Percentiles rank a stretch among this genome's conserved stretches.
Evolutionary conservation across 2,888 invertebrate genomes (phyloP).

Genomic region (Baronia brevicornis): DNA sequence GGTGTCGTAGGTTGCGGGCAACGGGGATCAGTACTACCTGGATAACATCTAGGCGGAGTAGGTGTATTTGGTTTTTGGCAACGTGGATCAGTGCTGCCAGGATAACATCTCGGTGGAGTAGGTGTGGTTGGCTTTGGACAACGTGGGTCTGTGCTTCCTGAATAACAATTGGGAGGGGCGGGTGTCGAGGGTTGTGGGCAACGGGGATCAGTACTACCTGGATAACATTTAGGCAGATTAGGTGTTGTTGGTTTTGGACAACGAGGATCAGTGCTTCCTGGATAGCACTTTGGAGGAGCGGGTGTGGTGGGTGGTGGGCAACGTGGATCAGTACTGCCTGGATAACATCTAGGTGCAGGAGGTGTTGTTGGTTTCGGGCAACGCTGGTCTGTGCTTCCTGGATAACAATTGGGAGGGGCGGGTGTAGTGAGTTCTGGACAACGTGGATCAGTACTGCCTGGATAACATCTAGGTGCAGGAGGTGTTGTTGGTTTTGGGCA

Average conservation of each 20-base stretch:
- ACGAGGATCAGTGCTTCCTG: constrained; percentile 20
- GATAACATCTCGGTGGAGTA: constrained; percentile 15
- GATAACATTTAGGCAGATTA: constrained; percentile 19
- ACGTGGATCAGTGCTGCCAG: not conserved
- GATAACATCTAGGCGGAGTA: constrained; percentile 19
- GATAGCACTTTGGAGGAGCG: constrained; percentile 24
- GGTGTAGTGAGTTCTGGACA: constrained; percentile 28
- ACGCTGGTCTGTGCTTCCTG: constrained; percentile 26
- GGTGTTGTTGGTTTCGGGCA: constrained; percentile 27
- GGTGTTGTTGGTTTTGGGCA: constrained; percentile 32
- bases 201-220: constrained; percentile 33
- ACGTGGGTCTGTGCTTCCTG: no score
- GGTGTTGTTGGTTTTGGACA: constrained; percentile 25
- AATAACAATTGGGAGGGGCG: constrained; percentile 16
- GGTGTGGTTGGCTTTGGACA: constrained; percentile 23
- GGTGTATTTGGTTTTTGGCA: no score
- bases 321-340: constrained; percentile 35
- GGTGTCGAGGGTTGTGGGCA: constrained; percentile 18
- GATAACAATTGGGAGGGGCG: constrained; percentile 21
- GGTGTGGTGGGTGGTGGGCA: constrained; percentile 29
- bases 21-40: constrained; percentile 28
- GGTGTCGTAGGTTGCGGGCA: constrained; percentile 24
- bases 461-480: constrained; percentile 22
- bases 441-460: constrained; percentile 26
- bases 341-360: constrained; percentile 30